Conservation (phyloP, 2,113 vertebrate species). For the Takifugu bimaculatus region DNA sequence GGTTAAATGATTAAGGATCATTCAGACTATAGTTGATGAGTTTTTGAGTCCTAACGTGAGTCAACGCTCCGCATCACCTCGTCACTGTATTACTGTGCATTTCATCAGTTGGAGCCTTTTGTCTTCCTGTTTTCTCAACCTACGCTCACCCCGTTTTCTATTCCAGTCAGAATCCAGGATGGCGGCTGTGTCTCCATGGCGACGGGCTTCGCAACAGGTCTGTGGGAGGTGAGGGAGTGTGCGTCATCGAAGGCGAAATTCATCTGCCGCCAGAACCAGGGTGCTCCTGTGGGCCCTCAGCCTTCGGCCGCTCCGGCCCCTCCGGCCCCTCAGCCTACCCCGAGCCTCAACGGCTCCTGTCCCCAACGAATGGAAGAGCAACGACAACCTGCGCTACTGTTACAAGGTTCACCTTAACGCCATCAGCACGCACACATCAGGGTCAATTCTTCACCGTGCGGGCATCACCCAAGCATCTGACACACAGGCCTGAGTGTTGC, state of each 20-base stretch:
- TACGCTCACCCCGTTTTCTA: conserved; percentile 17
- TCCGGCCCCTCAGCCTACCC: conserved; percentile 80
- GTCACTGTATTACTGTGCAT: conserved; percentile 3
- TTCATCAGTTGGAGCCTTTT: conserved; percentile 12
- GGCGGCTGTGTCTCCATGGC: conserved; percentile 90
- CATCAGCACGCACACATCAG: not conserved
- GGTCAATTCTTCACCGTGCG: too few relatives aligned
- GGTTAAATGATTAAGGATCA: not conserved
- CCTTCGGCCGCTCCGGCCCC: conserved; percentile 66
- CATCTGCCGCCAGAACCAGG: conserved; percentile 90
- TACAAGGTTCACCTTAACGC: conserved; percentile 82
- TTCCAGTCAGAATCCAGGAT: conserved; percentile 74
- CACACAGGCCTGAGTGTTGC: too few relatives aligned
- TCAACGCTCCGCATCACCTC: not conserved
- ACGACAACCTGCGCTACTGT: conserved; percentile 83
- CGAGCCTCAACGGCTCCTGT: conserved; percentile 85
- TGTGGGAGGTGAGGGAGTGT: conserved; percentile 86
- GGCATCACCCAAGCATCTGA: too few relatives aligned
- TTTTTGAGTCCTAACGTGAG: too few relatives aligned
- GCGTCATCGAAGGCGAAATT: conserved; percentile 81
- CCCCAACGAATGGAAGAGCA: conserved; percentile 83
- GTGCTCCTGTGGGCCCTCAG: conserved; percentile 78
- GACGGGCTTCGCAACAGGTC: conserved; percentile 82
- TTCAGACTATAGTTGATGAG: not conserved
- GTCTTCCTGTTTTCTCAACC: conserved; percentile 6